Evolutionary conservation across 2,888 invertebrate species (phyloP), one percentile per base, ranked within the genome.

Genomic region (Philaethria dido): DNA sequence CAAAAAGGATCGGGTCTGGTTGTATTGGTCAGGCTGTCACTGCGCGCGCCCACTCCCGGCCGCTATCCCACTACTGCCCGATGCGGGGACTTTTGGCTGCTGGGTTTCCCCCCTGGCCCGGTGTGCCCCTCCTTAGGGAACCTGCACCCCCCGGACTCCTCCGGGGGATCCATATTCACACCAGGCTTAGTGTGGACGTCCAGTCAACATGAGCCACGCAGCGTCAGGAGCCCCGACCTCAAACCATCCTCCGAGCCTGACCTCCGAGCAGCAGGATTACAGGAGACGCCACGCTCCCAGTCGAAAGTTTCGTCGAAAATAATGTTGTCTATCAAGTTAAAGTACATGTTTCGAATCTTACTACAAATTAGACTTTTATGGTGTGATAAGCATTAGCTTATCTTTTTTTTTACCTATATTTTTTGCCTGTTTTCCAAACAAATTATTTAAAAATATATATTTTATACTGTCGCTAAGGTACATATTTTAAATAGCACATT

Each of bases 31-130:
- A 93, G 97, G 98, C 98, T 98, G 95, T 93, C 93, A 94, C 94
- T 95, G 95, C 95, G 94, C 94, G 94, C 94, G 94, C 98, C 98
- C 97, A 96, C 45, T 45, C 16, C 45, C 6, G 44, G 16, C 44
- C 44, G 44, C 42, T 42, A 42, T 42, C 42, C 42, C 42, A 42
- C 97, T 98, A 98, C 98, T 98, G 98, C 97, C 94, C 96, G 95
- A 97, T 97, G 97, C 97, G 98, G 97, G 95, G 96, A 97, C 97
- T 98, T 98, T 98, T 98, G 98, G 97, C 98, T 98, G 98, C 98
- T 98, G 96, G 95, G 97, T 98, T 97, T 96, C 98, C 97, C 97
- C 97, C 96, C 98, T 98, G 97, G 97, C 98, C 98, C 98, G 96
- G 94, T 98, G 93, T 98, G 96, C 96, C 97, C 95, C 68, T 68